phyloP scores from a whole-genome alignment of 2,888 invertebrate species.

The Stictocephala bisonia region DNA sequence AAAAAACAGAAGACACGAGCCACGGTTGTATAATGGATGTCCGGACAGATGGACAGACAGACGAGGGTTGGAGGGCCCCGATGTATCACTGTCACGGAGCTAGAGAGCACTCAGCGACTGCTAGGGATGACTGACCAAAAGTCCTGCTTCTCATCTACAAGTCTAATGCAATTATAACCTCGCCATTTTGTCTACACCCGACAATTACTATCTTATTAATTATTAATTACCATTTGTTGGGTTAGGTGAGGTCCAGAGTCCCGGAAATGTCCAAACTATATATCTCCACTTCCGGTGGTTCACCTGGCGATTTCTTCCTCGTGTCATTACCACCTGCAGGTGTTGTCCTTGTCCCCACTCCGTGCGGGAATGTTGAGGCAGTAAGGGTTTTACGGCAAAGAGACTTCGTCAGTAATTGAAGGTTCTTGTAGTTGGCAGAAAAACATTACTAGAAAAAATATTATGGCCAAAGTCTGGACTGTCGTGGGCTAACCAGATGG shows the following conservation, averaged over 20 bases:
- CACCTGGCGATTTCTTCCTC: constrained; percentile 39
- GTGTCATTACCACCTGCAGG: constrained; percentile 45
- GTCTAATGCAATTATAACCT: constrained; percentile 43
- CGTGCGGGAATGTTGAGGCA: no score
- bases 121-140: constrained; percentile 38
- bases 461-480: no score
- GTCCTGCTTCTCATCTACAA: constrained; percentile 36
- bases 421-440: no score
- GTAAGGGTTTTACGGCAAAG: no score
- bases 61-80: neutral
- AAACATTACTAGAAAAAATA: no score
- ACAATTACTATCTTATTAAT: constrained; percentile 44
- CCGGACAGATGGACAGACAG: neutral
- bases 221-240: constrained; percentile 44
- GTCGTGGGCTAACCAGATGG: no score
- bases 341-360: no score
- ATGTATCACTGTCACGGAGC: constrained; percentile 40
- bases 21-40: constrained; percentile 30
- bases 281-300: constrained; percentile 43
- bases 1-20: constrained; percentile 40
- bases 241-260: constrained; percentile 26
- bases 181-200: constrained; percentile 43
- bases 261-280: constrained; percentile 45
- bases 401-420: no score
- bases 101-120: no score